Percentiles rank a stretch among this genome's conserved stretches.
Evolutionary conservation across 2,113 vertebrate species (phyloP).

Genomic region (Bufo gargarizans): DNA sequence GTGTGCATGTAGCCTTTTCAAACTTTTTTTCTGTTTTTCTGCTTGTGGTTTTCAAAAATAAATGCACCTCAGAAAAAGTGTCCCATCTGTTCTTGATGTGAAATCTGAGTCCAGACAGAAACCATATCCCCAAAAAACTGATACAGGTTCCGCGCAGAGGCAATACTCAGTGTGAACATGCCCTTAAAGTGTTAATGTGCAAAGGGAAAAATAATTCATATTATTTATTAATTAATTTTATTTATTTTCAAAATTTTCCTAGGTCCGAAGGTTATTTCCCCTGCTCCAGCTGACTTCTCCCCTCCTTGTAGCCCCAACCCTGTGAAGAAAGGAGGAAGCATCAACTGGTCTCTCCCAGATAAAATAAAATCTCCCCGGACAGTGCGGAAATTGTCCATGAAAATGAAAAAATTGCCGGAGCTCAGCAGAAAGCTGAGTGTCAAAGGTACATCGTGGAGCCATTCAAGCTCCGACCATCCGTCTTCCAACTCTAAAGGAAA

Average conservation of each 20-base stretch:
- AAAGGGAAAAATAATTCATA: no score
- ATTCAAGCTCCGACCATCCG: slow-evolving; percentile 67
- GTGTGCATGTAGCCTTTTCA: no score
- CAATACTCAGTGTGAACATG: no score
- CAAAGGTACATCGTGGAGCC: slow-evolving; percentile 78
- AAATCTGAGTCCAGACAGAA: no score
- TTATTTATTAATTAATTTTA: not conserved
- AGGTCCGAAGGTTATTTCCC: slow-evolving; percentile 70
- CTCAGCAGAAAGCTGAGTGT: slow-evolving; percentile 92
- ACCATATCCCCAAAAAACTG: no score
- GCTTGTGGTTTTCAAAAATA: no score
- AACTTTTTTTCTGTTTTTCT: no score
- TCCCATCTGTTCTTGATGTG: no score
- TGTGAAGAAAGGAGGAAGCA: slow-evolving; percentile 87
- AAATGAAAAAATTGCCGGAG: slow-evolving; percentile 96
- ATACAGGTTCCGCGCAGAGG: no score
- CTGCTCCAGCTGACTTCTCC: slow-evolving; percentile 72
- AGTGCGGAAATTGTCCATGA: slow-evolving; percentile 97
- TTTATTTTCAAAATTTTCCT: slow-evolving; percentile 43
- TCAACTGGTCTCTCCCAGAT: slow-evolving; percentile 96
- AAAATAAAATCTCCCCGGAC: slow-evolving; percentile 97
- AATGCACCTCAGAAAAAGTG: no score
- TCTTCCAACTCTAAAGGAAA: slow-evolving; percentile 68
- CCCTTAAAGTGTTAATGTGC: no score
- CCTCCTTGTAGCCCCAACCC: slow-evolving; percentile 89